Conservation (phyloP, 2,888 invertebrate genomes). For the Spisula subtruncata region DNA sequence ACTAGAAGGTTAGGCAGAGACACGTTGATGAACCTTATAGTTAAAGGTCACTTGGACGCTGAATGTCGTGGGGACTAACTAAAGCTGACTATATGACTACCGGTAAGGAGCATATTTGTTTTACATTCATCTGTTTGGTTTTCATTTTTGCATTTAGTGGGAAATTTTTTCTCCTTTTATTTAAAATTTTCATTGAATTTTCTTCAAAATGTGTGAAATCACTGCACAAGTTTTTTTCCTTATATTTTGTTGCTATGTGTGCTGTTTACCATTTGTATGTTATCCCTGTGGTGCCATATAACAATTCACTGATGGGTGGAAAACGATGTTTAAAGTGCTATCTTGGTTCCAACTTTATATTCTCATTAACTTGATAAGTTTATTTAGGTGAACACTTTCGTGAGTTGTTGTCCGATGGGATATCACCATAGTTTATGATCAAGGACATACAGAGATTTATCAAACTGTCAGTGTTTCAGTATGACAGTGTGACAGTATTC, state of each 20-base stretch:
- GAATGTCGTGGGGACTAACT: too few species aligned
- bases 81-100: too few species aligned
- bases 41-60: too few species aligned
- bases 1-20: too few species aligned
- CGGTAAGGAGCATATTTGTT: too few species aligned
- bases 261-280: slow-evolving; percentile 5
- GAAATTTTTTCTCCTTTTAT: neutral
- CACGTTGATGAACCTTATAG: too few species aligned
- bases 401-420: too few species aligned
- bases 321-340: slow-evolving; percentile 39
- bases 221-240: neutral
- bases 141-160: slow-evolving; percentile 14
- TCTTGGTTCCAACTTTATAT: neutral
- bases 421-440: too few species aligned
- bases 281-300: slow-evolving; percentile 33
- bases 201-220: neutral
- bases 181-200: neutral
- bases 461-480: neutral
- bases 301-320: slow-evolving; percentile 1
- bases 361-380: too few species aligned
- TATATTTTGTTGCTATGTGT: neutral
- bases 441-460: too few species aligned
- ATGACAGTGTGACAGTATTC: neutral
- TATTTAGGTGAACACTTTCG: too few species aligned
- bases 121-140: too few species aligned